Percentiles rank a stretch among this genome's conserved stretches.
phyloP scores from a whole-genome alignment of 2,888 invertebrate genomes.

The Criorhina ranunculi region DNA sequence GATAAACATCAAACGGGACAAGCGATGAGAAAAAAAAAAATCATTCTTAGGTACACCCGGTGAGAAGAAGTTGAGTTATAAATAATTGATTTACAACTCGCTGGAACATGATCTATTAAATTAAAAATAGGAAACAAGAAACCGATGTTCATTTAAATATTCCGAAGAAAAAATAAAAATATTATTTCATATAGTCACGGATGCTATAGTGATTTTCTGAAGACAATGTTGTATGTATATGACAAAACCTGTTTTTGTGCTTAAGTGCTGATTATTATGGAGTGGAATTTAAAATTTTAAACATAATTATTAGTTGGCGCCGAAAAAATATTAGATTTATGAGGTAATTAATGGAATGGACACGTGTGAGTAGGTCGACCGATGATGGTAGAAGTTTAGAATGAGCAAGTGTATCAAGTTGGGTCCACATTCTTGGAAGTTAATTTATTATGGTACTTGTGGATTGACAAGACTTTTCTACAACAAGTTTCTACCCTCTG shows the following conservation, averaged over 20 bases:
- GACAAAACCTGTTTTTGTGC: constrained; percentile 22
- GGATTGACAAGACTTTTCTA: no score
- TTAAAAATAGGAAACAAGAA: constrained; percentile 10
- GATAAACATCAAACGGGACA: constrained; percentile 31
- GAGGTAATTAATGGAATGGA: constrained; percentile 40
- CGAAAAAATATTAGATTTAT: constrained; percentile 50
- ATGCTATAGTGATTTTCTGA: not conserved
- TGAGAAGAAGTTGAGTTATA: constrained; percentile 31
- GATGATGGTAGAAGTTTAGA: not conserved
- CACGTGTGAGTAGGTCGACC: constrained; percentile 11
- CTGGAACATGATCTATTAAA: constrained; percentile 62
- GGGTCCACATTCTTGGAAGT: no score
- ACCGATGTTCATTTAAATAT: constrained; percentile 25
- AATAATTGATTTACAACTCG: constrained; percentile 63
- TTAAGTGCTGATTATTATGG: constrained; percentile 19
- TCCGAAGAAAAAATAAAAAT: constrained; percentile 1
- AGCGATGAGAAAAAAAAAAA: not conserved
- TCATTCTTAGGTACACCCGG: not conserved
- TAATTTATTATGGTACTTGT: no score
- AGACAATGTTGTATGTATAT: not conserved
- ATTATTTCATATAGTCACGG: not conserved
- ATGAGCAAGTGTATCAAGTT: no score
- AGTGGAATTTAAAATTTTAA: constrained; percentile 26
- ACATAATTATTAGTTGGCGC: constrained; percentile 57
- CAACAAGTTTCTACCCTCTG: no score